phyloP scores from a whole-genome alignment of 2,797 vertebrate genomes.

The Siniperca undulata region DNA sequence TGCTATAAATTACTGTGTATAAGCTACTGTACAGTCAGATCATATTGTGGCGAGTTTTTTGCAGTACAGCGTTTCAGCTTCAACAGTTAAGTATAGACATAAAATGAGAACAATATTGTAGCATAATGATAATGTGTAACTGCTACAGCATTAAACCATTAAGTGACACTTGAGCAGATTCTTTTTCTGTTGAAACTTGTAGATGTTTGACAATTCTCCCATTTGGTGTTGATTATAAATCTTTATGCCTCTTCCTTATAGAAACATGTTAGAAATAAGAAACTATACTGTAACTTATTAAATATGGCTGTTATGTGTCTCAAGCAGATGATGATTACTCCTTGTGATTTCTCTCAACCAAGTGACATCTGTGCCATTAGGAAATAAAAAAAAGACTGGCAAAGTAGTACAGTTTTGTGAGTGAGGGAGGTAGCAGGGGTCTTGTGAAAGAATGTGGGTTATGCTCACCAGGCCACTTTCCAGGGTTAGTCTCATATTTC shows the following conservation, averaged over 20 bases:
- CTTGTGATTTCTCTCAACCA: slow-evolving; percentile 43
- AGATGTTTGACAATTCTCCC: background rate
- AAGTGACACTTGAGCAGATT: background rate
- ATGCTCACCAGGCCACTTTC: slow-evolving; percentile 71
- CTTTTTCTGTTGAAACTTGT: background rate
- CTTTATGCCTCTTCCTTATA: background rate
- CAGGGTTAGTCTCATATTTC: slow-evolving; percentile 80
- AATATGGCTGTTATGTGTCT: slow-evolving; percentile 3
- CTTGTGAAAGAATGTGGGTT: slow-evolving; percentile 79
- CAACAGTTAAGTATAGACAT: background rate
- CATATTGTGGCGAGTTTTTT: background rate
- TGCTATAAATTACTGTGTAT: background rate
- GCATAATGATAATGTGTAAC: background rate
- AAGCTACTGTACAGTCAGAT: background rate
- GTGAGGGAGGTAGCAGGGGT: slow-evolving; percentile 37
- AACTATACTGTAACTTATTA: slow-evolving; percentile 10
- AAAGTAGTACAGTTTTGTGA: slow-evolving; percentile 46
- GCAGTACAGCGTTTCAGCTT: background rate
- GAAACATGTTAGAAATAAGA: slow-evolving; percentile 6
- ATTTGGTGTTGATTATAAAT: slow-evolving; percentile 15
- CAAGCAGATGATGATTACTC: background rate
- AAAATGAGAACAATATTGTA: background rate
- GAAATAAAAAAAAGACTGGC: slow-evolving; percentile 23
- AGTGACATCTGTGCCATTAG: background rate
- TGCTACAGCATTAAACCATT: slow-evolving; percentile 15